phyloP scores from a whole-genome alignment of 2,797 vertebrate species.

The Iguana delicatissima region DNA sequence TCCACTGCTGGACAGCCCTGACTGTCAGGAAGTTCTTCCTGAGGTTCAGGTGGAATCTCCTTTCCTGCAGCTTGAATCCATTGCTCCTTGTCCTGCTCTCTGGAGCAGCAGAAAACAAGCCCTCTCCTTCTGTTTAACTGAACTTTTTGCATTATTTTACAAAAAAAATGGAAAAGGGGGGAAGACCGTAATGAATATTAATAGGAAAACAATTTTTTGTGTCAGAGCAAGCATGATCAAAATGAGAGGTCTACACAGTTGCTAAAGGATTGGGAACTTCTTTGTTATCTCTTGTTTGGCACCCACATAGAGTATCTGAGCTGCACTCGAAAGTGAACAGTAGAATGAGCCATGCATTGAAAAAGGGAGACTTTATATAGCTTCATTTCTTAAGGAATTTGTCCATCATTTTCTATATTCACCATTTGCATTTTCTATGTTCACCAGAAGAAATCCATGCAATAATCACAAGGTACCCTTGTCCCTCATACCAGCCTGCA shows the following conservation, averaged over 20 bases:
- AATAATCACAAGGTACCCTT: neutral
- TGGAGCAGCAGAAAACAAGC: too few species aligned
- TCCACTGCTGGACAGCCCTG: too few species aligned
- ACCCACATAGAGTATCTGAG: neutral
- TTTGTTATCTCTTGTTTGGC: neutral
- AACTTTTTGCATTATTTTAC: neutral
- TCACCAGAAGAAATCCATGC: neutral
- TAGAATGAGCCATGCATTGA: neutral
- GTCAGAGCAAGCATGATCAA: neutral
- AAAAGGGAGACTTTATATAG: neutral
- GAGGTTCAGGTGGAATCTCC: too few species aligned
- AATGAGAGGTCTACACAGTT: neutral
- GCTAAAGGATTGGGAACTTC: neutral
- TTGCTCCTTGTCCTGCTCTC: too few species aligned
- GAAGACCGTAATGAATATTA: neutral
- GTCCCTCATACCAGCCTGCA: neutral
- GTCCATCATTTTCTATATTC: neutral
- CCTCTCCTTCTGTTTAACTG: too few species aligned
- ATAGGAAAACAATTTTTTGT: neutral
- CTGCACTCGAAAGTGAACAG: neutral
- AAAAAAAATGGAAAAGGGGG: slow-evolving; percentile 6
- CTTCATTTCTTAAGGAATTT: neutral
- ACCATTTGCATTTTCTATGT: too few species aligned
- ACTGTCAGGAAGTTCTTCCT: too few species aligned
- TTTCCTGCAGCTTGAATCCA: too few species aligned